Evolutionary conservation across 1,140 invertebrate species (phyloP).

Genomic region (Drosophila miranda): DNA sequence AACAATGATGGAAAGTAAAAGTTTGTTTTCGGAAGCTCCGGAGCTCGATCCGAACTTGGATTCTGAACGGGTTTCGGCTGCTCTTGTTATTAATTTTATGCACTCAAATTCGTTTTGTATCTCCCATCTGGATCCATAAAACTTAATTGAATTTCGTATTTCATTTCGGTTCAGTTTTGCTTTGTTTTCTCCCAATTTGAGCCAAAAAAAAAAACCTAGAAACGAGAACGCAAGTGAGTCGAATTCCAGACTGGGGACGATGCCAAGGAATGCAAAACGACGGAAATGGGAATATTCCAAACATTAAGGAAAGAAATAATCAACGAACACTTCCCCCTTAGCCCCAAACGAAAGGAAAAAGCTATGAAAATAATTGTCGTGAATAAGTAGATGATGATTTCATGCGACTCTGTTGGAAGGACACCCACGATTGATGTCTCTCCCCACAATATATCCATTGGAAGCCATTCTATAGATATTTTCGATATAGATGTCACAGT

Average conservation of each 20-base stretch:
- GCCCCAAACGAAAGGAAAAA: constrained; percentile 22
- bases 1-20: constrained; percentile 73
- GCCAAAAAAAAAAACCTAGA: neutral
- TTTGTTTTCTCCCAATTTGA: constrained; percentile 34
- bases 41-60: constrained; percentile 23
- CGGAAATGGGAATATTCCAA: neutral
- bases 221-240: constrained; percentile 2
- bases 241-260: constrained; percentile 3
- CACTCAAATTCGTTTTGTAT: constrained; percentile 38
- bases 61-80: constrained; percentile 64
- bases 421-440: too few species aligned
- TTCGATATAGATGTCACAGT: too few species aligned
- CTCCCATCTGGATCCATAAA: constrained; percentile 23
- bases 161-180: constrained; percentile 12
- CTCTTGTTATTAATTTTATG: constrained; percentile 55
- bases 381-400: too few species aligned
- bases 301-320: too few species aligned
- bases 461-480: too few species aligned
- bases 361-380: neutral
- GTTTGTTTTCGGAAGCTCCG: constrained; percentile 48
- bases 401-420: too few species aligned
- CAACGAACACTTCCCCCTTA: constrained; percentile 1
- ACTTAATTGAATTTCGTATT: constrained; percentile 39
- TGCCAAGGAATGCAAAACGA: constrained; percentile 8
- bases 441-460: too few species aligned